These are phyloP conservation scores for Ctenopoma multispine DNA, from an alignment of 2,797 vertebrate genomes.

Conservation along the genomic window DNA sequence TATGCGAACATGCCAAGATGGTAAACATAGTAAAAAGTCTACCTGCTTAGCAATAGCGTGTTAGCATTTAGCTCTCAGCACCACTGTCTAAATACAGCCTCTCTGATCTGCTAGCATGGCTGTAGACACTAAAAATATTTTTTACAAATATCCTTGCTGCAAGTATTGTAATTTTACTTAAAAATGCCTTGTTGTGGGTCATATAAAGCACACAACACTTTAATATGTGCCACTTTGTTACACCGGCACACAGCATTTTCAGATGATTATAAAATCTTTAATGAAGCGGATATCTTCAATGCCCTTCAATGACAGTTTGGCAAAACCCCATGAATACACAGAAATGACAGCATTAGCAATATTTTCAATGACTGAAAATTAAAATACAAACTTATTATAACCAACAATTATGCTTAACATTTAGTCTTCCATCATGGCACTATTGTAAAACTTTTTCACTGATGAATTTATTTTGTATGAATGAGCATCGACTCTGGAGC, in stretches of 20 bases:
- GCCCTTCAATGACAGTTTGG: slow-evolving; percentile 5
- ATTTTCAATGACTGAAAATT: slow-evolving; percentile 29
- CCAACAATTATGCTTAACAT: slow-evolving; percentile 50
- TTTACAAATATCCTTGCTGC: neutral
- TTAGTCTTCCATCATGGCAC: slow-evolving; percentile 74
- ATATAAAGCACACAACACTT: slow-evolving; percentile 55
- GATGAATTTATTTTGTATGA: slow-evolving; percentile 33
- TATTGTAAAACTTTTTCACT: slow-evolving; percentile 5
- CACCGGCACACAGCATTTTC: slow-evolving; percentile 25
- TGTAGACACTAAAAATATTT: neutral
- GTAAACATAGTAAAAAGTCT: neutral
- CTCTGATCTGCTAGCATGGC: neutral
- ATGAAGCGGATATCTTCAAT: slow-evolving; percentile 1
- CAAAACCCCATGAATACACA: neutral
- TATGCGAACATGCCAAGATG: slow-evolving; percentile 3
- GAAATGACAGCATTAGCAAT: slow-evolving; percentile 58
- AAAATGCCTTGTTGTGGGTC: slow-evolving; percentile 14
- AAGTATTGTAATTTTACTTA: slow-evolving; percentile 1
- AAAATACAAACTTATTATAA: slow-evolving; percentile 39
- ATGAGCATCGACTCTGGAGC: slow-evolving; percentile 32
- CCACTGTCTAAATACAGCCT: neutral
- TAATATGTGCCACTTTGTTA: slow-evolving; percentile 22
- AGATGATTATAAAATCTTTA: slow-evolving; percentile 14
- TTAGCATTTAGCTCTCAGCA: slow-evolving; percentile 13
- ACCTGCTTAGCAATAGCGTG: neutral